phyloP scores from a whole-genome alignment of 2,797 vertebrate species.

The Ibycter americanus region DNA sequence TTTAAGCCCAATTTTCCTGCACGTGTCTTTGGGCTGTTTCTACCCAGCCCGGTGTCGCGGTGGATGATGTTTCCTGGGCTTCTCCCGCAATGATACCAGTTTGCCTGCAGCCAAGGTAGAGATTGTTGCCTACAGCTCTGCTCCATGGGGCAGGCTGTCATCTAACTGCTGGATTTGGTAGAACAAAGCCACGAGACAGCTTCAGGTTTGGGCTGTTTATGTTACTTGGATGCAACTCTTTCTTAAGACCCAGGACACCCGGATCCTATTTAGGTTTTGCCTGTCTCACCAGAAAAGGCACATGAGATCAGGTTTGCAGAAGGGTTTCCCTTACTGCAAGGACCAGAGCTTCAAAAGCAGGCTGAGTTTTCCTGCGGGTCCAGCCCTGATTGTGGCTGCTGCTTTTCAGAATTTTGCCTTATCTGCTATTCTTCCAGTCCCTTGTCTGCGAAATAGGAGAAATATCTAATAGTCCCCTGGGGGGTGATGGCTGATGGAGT shows the following conservation, averaged over 20 bases:
- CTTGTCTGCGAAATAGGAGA: background rate
- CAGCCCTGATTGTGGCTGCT: background rate
- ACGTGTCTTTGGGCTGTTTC: background rate
- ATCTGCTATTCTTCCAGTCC: background rate
- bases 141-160: background rate
- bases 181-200: background rate
- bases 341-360: background rate
- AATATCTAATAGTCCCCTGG: background rate
- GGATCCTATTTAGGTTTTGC: background rate
- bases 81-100: rapidly evolving
- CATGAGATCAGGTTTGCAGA: background rate
- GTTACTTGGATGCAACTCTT: rapidly evolving
- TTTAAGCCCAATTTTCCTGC: background rate
- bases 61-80: background rate
- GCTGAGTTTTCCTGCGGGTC: background rate
- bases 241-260: background rate
- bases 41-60: rapidly evolving
- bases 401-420: background rate
- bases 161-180: background rate
- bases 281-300: background rate
- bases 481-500: background rate
- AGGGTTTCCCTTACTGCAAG: background rate
- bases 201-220: background rate
- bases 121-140: background rate
- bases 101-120: background rate